Percentiles rank a stretch among this genome's conserved stretches.
These are phyloP conservation scores for Tetragonisca angustula DNA, from an alignment of 2,888 invertebrate species.

Conservation along the genomic window DNA sequence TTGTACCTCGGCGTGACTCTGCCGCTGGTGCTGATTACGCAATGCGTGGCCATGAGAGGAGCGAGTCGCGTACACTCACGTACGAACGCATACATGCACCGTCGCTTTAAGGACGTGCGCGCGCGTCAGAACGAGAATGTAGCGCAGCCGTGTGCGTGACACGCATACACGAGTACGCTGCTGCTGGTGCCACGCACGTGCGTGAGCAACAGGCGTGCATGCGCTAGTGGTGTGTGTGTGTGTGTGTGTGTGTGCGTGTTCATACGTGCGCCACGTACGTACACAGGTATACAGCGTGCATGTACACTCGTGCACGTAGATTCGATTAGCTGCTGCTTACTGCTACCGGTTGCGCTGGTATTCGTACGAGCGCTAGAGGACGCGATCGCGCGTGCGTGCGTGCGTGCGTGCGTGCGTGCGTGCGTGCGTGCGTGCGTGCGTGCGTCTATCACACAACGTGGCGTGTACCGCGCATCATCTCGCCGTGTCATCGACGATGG, in stretches of 20 bases:
- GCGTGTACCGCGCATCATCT: conserved; percentile 17
- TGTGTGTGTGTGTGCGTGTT: too few species aligned
- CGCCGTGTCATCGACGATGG: conserved; percentile 54
- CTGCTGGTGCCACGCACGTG: conserved; percentile 42
- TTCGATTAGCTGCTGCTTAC: conserved; percentile 18
- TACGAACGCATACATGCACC: conserved; percentile 40
- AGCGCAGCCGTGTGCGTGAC: conserved; percentile 59
- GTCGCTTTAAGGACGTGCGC: conserved; percentile 54
- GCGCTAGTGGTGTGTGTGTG: neutral
- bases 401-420: neutral
- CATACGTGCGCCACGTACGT: neutral
- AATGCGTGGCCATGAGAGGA: conserved; percentile 83
- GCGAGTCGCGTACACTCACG: conserved; percentile 67
- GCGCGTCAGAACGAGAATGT: conserved; percentile 61
- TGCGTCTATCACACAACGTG: neutral
- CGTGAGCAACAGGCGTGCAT: conserved; percentile 41
- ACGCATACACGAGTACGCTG: conserved; percentile 41
- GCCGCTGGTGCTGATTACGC: conserved; percentile 81
- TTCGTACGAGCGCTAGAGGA: neutral
- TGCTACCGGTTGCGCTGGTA: neutral
- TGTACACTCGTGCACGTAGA: neutral
- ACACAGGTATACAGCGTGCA: neutral
- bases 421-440: neutral
- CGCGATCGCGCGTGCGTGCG: neutral
- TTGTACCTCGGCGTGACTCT: conserved; percentile 76